Percentiles rank a stretch among this genome's conserved stretches.
phyloP scores from a whole-genome alignment of 2,888 invertebrate species.

The Ctenicera cuprea region DNA sequence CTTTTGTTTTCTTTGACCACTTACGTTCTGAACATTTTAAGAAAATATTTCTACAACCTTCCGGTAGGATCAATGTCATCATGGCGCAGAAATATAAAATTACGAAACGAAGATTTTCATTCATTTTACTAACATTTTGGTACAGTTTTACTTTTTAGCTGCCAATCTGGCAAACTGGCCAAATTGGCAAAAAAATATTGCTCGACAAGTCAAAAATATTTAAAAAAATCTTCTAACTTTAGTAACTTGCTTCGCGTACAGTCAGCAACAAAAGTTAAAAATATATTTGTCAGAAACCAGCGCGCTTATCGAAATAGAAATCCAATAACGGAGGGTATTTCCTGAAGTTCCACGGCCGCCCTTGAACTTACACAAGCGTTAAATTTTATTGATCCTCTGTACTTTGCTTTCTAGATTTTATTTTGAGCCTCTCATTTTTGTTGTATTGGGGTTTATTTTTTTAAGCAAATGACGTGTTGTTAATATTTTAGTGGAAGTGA shows the following conservation, averaged over 20 bases:
- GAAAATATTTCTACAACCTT: too few relatives aligned
- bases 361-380: conserved; percentile 50
- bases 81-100: too few relatives aligned
- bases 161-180: too few relatives aligned
- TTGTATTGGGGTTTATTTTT: conserved; percentile 22
- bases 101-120: too few relatives aligned
- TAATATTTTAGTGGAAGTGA: conserved; percentile 27
- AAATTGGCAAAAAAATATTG: too few relatives aligned
- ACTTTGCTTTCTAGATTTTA: conserved; percentile 33
- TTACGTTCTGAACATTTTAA: too few relatives aligned
- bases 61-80: too few relatives aligned
- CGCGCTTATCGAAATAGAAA: conserved; percentile 48
- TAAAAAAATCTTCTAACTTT: conserved; percentile 1
- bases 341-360: conserved; percentile 50
- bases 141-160: too few relatives aligned
- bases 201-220: background rate
- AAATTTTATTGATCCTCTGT: conserved; percentile 44
- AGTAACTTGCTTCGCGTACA: background rate
- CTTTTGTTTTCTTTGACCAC: too few relatives aligned
- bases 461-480: conserved; percentile 13
- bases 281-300: conserved; percentile 29
- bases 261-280: conserved; percentile 37
- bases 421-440: conserved; percentile 29
- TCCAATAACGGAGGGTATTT: conserved; percentile 49
- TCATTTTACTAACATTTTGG: too few relatives aligned